Conservation (phyloP, 23 tunicate genomes). For the Corella eumyota region DNA sequence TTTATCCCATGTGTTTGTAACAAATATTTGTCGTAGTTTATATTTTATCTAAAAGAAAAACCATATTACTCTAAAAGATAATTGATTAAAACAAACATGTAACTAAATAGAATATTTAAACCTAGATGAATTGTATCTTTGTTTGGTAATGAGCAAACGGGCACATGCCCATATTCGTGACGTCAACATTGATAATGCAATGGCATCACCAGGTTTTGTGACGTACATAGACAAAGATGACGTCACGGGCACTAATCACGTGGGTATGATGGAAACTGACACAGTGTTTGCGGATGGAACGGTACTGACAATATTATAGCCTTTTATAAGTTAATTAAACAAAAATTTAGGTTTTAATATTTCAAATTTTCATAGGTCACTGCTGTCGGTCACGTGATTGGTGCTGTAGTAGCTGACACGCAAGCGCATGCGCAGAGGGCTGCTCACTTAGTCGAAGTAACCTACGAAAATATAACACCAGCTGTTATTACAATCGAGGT, state of each 20-base stretch:
- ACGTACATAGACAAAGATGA: constrained; percentile 43
- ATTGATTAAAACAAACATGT: no score
- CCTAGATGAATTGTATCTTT: constrained; percentile 65
- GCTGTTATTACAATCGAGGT: constrained; percentile 71
- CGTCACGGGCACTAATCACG: constrained; percentile 36
- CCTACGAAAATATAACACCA: constrained; percentile 58
- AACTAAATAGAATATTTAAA: no score
- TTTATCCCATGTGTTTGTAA: no score
- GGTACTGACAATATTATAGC: constrained; percentile 4
- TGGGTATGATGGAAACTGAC: constrained; percentile 2
- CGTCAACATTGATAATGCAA: constrained; percentile 36
- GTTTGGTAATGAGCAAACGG: constrained; percentile 53
- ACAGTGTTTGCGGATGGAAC: constrained; percentile 45
- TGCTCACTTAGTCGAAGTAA: constrained; percentile 48
- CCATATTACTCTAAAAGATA: no score
- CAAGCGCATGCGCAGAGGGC: constrained; percentile 73
- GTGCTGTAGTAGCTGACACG: constrained; percentile 67
- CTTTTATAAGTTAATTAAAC: neutral
- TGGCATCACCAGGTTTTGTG: constrained; percentile 40
- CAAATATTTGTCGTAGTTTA: no score
- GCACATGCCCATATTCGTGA: constrained; percentile 51
- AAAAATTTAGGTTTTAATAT: neutral
- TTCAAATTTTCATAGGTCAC: constrained; percentile 33
- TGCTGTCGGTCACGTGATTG: constrained; percentile 76
- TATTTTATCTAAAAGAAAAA: no score